These are phyloP conservation scores for Amblyopsis rosae DNA, from an alignment of 2,113 vertebrate species.

Conservation along the genomic window DNA sequence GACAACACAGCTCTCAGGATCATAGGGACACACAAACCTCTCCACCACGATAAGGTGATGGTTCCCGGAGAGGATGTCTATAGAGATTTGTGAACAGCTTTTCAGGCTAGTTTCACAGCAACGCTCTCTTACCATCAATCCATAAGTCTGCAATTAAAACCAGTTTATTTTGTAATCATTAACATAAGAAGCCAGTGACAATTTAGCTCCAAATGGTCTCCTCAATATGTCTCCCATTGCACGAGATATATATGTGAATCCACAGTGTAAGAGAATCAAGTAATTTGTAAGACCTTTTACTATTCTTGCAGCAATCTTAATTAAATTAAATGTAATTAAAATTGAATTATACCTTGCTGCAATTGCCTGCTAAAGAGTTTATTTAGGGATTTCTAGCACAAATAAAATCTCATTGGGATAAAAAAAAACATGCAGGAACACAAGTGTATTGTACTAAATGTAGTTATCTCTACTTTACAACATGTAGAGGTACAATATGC, in stretches of 20 bases:
- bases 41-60: too few species aligned
- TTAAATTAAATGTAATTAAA: not conserved
- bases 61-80: too few species aligned
- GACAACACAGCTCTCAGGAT: too few species aligned
- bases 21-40: too few species aligned
- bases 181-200: not conserved
- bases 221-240: not conserved
- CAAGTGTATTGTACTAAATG: constrained; percentile 30
- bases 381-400: not conserved
- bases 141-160: not conserved
- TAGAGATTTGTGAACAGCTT: too few species aligned
- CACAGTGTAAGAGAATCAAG: not conserved
- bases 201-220: not conserved
- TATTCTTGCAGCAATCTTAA: not conserved
- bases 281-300: not conserved
- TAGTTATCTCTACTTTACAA: constrained; percentile 55
- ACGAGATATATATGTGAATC: not conserved
- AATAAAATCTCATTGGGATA: constrained; percentile 16
- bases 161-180: not conserved
- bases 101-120: too few species aligned
- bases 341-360: not conserved
- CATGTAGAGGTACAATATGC: constrained; percentile 29
- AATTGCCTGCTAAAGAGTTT: not conserved
- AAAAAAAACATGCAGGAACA: constrained; percentile 10
- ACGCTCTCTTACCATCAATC: too few species aligned